Percentiles rank a stretch among this genome's conserved stretches.
Conservation (phyloP, 2,888 invertebrate species). For the Xestobium rufovillosum region DNA sequence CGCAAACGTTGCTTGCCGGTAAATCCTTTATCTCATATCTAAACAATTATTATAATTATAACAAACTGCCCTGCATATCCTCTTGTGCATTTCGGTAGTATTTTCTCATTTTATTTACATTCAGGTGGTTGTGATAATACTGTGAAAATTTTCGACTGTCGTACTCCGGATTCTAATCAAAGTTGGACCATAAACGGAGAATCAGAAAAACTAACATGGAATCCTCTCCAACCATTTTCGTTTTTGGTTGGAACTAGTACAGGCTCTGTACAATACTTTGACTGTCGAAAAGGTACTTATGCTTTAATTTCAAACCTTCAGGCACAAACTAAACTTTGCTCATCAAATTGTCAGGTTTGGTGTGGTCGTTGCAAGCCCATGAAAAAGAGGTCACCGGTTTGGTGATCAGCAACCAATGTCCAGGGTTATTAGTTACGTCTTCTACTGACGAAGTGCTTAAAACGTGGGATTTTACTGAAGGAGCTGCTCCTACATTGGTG, state of each 20-base stretch:
- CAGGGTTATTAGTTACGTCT: slow-evolving; percentile 69
- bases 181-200: slow-evolving; percentile 71
- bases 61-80: no score
- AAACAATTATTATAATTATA: no score
- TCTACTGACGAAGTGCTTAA: slow-evolving; percentile 77
- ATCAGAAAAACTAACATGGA: slow-evolving; percentile 83
- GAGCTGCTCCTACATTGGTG: slow-evolving; percentile 39
- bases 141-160: slow-evolving; percentile 76
- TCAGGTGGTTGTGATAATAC: slow-evolving; percentile 73
- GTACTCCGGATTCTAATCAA: slow-evolving; percentile 51
- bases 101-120: no score
- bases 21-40: slow-evolving; percentile 8
- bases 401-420: slow-evolving; percentile 61
- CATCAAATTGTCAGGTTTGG: slow-evolving; percentile 28
- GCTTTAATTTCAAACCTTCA: no score
- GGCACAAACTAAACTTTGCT: no score
- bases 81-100: no score
- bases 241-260: slow-evolving; percentile 63
- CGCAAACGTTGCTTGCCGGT: slow-evolving; percentile 67
- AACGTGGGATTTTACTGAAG: slow-evolving; percentile 66
- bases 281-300: slow-evolving; percentile 58
- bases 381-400: slow-evolving; percentile 79
- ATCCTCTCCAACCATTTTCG: slow-evolving; percentile 66
- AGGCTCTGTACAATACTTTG: slow-evolving; percentile 65
- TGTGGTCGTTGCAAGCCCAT: slow-evolving; percentile 54